Conservation (phyloP, 2,113 vertebrate genomes). For the Triplophysa siluroides region DNA sequence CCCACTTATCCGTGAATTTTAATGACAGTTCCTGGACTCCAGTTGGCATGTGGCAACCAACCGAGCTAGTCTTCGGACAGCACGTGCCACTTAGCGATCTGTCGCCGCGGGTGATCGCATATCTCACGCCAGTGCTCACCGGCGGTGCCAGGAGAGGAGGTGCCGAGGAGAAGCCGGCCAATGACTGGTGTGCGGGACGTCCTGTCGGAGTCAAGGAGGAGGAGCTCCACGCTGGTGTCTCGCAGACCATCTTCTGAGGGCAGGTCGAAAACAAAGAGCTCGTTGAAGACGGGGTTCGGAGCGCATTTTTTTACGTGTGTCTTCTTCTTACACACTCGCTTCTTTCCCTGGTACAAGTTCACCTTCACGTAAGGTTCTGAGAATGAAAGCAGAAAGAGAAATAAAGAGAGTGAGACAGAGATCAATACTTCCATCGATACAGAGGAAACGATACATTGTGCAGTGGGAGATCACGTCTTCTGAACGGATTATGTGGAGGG, state of each 20-base stretch:
- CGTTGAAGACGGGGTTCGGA: constrained; percentile 96
- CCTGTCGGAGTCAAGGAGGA: constrained; percentile 95
- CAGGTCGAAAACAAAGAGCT: constrained; percentile 97
- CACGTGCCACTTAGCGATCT: constrained; percentile 97
- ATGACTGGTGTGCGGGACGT: constrained; percentile 83
- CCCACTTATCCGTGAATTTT: constrained; percentile 21
- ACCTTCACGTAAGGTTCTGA: constrained; percentile 96
- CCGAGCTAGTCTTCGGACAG: constrained; percentile 85
- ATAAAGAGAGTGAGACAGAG: background rate
- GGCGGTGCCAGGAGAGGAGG: constrained; percentile 81
- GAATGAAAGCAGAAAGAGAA: constrained; percentile 48
- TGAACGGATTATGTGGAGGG: constrained; percentile 32
- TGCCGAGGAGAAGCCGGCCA: constrained; percentile 85
- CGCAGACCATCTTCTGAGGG: constrained; percentile 87
- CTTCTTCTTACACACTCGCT: constrained; percentile 97
- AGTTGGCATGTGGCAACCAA: constrained; percentile 4
- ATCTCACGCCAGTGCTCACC: constrained; percentile 99
- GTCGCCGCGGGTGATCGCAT: constrained; percentile 93
- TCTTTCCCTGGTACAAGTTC: constrained; percentile 94
- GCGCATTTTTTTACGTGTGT: constrained; percentile 96
- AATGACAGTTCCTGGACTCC: constrained; percentile 49
- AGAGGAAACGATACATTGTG: constrained; percentile 57
- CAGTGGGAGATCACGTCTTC: constrained; percentile 51
- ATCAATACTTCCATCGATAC: constrained; percentile 50
- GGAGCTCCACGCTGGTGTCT: constrained; percentile 95